Evolutionary conservation across 2,113 vertebrate species (phyloP).

Genomic region (Narcine bancroftii): DNA sequence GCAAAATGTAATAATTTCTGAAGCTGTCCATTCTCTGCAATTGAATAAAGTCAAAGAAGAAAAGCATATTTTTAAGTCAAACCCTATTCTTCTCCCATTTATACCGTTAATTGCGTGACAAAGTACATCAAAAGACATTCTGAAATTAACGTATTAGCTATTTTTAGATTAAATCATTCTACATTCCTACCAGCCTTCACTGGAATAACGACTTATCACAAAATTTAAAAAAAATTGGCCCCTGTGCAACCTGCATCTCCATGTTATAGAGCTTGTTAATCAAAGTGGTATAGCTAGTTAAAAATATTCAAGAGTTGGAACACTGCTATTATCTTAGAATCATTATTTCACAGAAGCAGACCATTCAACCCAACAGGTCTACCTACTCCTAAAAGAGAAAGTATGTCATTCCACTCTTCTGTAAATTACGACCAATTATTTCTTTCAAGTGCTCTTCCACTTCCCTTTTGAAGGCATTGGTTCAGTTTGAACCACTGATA

Average conservation of each 20-base stretch:
- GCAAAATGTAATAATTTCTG: constrained; percentile 13
- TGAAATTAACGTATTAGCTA: neutral
- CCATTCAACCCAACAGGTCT: too few relatives aligned
- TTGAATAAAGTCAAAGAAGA: constrained; percentile 8
- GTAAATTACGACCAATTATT: too few relatives aligned
- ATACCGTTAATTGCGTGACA: constrained; percentile 8
- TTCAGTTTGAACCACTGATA: too few relatives aligned
- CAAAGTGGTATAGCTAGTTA: neutral
- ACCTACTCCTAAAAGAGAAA: too few relatives aligned
- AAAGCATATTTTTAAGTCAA: neutral
- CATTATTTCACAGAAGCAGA: too few relatives aligned
- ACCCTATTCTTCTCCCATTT: neutral
- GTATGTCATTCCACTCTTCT: too few relatives aligned
- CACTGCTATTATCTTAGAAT: too few relatives aligned
- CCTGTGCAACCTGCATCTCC: neutral
- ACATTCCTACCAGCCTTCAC: neutral
- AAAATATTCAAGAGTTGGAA: neutral
- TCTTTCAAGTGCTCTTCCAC: too few relatives aligned
- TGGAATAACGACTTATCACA: neutral
- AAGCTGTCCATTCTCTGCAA: neutral
- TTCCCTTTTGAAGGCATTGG: too few relatives aligned
- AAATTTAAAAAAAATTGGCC: neutral
- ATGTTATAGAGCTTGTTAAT: neutral
- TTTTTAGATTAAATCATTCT: neutral
- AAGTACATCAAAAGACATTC: neutral